Percentiles rank a stretch among this genome's conserved stretches.
Conservation (phyloP, 2,888 invertebrate species). For the Melipona bicolor region DNA sequence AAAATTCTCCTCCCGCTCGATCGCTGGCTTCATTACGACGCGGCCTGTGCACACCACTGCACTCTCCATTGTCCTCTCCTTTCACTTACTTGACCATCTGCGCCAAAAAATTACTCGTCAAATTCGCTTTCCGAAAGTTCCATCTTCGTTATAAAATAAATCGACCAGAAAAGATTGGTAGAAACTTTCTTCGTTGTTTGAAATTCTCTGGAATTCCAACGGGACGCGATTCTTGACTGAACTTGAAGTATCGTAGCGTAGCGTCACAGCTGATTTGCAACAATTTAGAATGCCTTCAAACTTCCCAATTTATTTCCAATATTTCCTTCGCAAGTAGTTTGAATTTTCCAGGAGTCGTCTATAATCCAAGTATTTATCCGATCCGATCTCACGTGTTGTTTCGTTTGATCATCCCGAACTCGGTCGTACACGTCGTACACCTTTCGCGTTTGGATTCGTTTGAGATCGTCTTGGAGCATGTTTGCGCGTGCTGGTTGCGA, state of each 20-base stretch:
- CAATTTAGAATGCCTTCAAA: too few species aligned
- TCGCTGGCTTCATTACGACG: conserved; percentile 13
- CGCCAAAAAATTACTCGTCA: background rate
- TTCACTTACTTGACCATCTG: background rate
- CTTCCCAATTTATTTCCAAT: too few species aligned
- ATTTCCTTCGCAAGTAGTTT: too few species aligned
- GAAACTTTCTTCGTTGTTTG: background rate
- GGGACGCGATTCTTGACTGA: background rate
- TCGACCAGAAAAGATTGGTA: background rate
- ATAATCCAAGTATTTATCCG: background rate
- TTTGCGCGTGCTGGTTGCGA: conserved; percentile 2
- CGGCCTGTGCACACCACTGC: background rate
- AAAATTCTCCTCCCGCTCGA: conserved; percentile 23
- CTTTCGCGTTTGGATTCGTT: background rate
- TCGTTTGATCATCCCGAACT: background rate
- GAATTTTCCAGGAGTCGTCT: background rate
- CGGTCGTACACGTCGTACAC: background rate
- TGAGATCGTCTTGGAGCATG: background rate
- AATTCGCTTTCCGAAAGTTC: background rate
- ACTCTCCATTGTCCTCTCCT: background rate
- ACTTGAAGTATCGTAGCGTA: background rate
- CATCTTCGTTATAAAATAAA: background rate
- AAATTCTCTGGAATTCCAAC: background rate
- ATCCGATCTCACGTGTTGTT: too few species aligned
- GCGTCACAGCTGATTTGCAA: background rate